phyloP scores from a whole-genome alignment of 2,888 invertebrate genomes.

The Spisula solida region DNA sequence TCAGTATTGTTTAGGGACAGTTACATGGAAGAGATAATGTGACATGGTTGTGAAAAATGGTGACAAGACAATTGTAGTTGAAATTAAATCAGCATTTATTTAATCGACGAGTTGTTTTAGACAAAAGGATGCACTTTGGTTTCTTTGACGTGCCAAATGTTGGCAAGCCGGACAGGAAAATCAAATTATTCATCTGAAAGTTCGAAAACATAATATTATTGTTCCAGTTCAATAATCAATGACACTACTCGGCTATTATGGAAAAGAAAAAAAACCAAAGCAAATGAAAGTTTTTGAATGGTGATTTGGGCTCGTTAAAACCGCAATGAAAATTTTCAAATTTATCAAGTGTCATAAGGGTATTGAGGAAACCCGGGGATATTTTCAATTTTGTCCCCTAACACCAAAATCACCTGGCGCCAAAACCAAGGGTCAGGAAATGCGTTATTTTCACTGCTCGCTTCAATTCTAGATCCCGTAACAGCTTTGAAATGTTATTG shows the following conservation, averaged over 20 bases:
- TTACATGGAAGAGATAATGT: constrained; percentile 62
- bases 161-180: constrained; percentile 38
- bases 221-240: constrained; percentile 35
- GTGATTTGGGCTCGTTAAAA: not conserved
- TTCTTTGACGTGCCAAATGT: constrained; percentile 45
- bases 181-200: constrained; percentile 22
- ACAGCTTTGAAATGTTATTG: not conserved
- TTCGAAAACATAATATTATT: constrained; percentile 49
- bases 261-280: not conserved
- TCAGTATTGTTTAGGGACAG: constrained; percentile 59
- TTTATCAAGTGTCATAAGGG: constrained; percentile 27
- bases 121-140: constrained; percentile 36
- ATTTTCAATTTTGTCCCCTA: not conserved
- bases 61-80: constrained; percentile 53
- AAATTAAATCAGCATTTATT: constrained; percentile 47
- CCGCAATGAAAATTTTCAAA: constrained; percentile 4
- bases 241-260: constrained; percentile 11
- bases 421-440: not conserved
- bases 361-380: not conserved
- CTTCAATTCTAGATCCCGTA: not conserved
- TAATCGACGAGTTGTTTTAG: constrained; percentile 33
- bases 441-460: not conserved
- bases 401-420: not conserved
- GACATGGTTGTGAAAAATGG: constrained; percentile 48
- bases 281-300: constrained; percentile 17